Evolutionary conservation across 2,797 vertebrate genomes (phyloP).

Genomic region (Sebastes nivosus): DNA sequence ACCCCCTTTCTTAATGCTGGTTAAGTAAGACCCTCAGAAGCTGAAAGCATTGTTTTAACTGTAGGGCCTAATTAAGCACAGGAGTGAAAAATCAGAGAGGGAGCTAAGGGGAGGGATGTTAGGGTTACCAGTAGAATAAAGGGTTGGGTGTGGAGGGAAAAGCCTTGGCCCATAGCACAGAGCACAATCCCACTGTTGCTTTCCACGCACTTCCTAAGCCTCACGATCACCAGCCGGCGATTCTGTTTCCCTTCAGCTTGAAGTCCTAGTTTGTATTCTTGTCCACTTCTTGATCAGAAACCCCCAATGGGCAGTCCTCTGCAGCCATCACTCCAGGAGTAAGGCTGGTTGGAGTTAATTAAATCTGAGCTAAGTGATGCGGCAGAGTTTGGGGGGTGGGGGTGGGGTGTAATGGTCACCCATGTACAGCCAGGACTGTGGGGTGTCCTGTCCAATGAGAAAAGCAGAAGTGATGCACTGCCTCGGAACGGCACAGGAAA

Average conservation of each 20-base stretch:
- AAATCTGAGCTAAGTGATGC: conserved; percentile 73
- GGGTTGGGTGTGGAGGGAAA: conserved; percentile 24
- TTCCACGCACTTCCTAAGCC: conserved; percentile 25
- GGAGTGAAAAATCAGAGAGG: conserved; percentile 42
- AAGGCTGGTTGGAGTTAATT: conserved; percentile 74
- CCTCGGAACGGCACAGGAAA: conserved; percentile 60
- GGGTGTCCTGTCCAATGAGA: conserved; percentile 48
- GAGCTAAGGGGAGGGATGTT: conserved; percentile 24
- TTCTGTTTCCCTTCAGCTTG: conserved; percentile 33
- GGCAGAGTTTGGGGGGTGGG: conserved; percentile 42
- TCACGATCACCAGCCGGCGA: conserved; percentile 20
- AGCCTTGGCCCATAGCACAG: conserved; percentile 35
- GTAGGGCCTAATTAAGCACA: conserved; percentile 71
- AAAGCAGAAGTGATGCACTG: conserved; percentile 57
- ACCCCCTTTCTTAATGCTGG: conserved; percentile 8
- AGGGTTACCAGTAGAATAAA: conserved; percentile 34
- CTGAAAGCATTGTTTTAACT: conserved; percentile 63
- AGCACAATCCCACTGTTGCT: conserved; percentile 35
- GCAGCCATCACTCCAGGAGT: conserved; percentile 47
- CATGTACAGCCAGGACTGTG: conserved; percentile 52
- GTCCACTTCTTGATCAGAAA: conserved; percentile 51
- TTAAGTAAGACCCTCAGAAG: conserved; percentile 45
- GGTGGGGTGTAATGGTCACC: conserved; percentile 56
- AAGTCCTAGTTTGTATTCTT: conserved; percentile 53
- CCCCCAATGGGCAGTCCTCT: conserved; percentile 37